Evolutionary conservation across 2,113 vertebrate species (phyloP).

Genomic region (Enhydra lutris): DNA sequence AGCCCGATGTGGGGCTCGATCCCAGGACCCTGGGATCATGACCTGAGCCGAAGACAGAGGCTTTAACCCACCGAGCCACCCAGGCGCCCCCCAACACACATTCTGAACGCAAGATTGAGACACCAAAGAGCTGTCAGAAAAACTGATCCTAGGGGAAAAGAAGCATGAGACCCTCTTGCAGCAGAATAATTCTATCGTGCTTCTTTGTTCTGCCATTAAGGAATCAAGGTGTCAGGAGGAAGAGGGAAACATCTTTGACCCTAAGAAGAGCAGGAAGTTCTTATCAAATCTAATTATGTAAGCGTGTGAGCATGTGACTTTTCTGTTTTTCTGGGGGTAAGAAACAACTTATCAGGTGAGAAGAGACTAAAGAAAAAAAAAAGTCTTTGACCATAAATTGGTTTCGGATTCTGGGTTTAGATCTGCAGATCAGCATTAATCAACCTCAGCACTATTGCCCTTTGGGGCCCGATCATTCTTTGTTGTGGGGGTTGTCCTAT

Average conservation of each 20-base stretch:
- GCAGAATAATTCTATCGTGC: neutral
- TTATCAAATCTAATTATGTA: neutral
- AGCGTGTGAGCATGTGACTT: neutral
- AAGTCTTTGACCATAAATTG: neutral
- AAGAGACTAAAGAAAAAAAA: neutral
- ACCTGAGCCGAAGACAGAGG: no score
- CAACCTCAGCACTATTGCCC: neutral
- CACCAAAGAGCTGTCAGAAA: neutral
- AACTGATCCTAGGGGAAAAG: neutral
- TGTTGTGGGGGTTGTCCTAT: neutral
- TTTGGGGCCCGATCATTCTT: neutral
- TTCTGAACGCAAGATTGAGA: neutral
- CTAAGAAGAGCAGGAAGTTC: neutral
- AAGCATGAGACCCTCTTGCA: neutral
- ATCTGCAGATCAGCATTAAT: neutral
- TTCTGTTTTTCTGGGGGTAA: neutral
- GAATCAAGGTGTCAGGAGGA: neutral
- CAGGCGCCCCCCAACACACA: no score
- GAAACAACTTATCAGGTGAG: neutral
- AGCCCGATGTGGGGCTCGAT: no score
- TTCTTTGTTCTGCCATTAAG: neutral
- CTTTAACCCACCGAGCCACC: no score
- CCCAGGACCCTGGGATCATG: no score
- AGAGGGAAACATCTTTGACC: neutral
- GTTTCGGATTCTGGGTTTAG: neutral